Base-by-base conservation (phyloP, 2,888 invertebrate genomes). In the Pyralis farinalis region DNA sequence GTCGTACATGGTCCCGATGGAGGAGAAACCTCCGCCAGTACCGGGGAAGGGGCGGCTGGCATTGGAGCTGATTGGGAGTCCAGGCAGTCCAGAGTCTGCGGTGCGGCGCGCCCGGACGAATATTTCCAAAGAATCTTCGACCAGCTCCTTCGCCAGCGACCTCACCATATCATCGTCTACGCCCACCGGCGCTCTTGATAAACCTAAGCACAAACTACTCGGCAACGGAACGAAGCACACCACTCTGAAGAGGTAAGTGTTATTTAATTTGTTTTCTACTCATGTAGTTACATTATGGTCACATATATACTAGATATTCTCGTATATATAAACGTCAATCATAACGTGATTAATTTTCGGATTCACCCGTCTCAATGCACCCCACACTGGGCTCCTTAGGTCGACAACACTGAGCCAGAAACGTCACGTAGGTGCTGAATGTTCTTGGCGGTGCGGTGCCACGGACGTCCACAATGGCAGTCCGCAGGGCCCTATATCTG, bases 1-100 rank as follows among this genome's bases (percentile, higher is more conserved):
- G 87, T 94, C 94, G 55, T 94, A 95, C 74, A 94, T 95, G 93
- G 89, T 94, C 59, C 94, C 94, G 37, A 92, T 93, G 65, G 94
- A 94, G 66, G 94, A 94, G 72, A 94, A 94, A 75, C 93, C 94
- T 40, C 93, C 94, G 40, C 91, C 92, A 54, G 92, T 61, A 73
- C 91, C 78, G 53, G 89, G 71, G 37, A 90, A 91, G 58, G 87
- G 88, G 10, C 80, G 90, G 46, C 64, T 91, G 70, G 88, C 89
- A 30, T 65, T 90, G 46, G 90, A 89, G 47, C 71, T 91, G 69
- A 79, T 82, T 27, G 67, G 64, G 7, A 77, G 72, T 42, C 82
- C 80, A 1, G 76, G 78, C 12, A 83, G 84, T 53, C 81, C 88
- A 0, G 82, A 84, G 56, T 60, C 80, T 0, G 57, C 74, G 11